Evolutionary conservation across 2,888 invertebrate species (phyloP).

Genomic region (Ectemnius lituratus): DNA sequence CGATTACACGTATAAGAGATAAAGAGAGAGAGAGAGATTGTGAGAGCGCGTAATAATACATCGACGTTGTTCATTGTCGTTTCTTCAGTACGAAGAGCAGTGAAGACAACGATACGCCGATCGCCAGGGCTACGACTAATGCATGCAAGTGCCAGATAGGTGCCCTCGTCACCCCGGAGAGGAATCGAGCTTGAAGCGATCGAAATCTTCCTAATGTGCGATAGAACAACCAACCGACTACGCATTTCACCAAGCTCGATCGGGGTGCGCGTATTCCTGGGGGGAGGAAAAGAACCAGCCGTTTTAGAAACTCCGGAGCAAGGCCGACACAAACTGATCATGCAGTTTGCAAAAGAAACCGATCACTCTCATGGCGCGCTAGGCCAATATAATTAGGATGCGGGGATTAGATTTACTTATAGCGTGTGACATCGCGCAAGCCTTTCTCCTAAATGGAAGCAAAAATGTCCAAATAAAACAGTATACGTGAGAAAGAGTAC

Average conservation of each 20-base stretch:
- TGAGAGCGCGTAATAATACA: neutral
- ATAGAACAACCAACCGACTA: no score
- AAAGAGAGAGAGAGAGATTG: no score
- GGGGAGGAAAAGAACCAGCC: no score
- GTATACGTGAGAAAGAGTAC: neutral
- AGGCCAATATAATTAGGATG: no score
- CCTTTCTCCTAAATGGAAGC: neutral
- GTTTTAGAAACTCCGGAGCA: no score
- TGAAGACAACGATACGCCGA: slow-evolving; percentile 2
- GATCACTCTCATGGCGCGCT: no score
- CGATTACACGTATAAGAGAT: neutral
- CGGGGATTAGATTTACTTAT: no score
- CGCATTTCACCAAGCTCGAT: no score
- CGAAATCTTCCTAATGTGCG: no score
- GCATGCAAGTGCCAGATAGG: neutral
- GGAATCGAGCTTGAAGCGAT: neutral
- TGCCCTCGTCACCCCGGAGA: slow-evolving; percentile 4
- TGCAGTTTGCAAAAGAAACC: no score
- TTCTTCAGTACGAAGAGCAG: neutral
- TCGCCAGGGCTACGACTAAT: slow-evolving; percentile 1
- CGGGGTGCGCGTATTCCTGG: no score
- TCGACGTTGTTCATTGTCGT: slow-evolving; percentile 8
- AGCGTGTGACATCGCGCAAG: neutral
- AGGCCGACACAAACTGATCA: no score
- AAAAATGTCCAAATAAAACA: neutral